A percentile compares a stretch with the other conserved stretches of the same genome.
phyloP scores from a whole-genome alignment of 2,797 vertebrate species.

The Pangasius krempfi region DNA sequence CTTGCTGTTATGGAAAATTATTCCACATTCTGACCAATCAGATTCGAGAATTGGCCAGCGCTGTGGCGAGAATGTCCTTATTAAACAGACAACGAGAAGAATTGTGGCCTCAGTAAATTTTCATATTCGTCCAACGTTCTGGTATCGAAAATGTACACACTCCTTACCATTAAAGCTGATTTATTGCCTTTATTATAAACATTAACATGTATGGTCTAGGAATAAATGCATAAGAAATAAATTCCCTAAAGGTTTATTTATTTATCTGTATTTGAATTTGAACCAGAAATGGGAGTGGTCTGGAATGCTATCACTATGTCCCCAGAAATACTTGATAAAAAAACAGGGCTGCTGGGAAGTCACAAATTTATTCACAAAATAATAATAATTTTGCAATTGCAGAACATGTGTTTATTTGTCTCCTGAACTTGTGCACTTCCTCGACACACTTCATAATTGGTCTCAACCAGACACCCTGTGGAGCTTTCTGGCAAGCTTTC shows the following conservation, averaged over 20 bases:
- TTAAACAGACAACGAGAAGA: not conserved
- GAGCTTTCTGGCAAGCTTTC: not conserved
- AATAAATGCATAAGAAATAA: constrained; percentile 1
- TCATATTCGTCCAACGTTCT: not conserved
- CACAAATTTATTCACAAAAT: not conserved
- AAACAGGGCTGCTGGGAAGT: not conserved
- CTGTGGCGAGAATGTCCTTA: not conserved
- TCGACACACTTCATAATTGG: not conserved
- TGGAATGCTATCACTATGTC: not conserved
- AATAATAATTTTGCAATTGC: not conserved
- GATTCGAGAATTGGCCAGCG: not conserved
- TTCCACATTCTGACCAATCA: not conserved
- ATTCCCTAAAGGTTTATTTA: not conserved
- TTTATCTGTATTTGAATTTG: not conserved
- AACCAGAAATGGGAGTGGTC: not conserved
- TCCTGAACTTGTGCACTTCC: not conserved
- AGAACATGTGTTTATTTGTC: not conserved
- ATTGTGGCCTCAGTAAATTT: not conserved
- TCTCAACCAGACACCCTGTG: not conserved
- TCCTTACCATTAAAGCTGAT: not conserved
- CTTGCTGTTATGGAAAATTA: not conserved
- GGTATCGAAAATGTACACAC: not conserved
- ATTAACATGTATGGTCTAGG: not conserved
- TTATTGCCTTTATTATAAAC: not conserved
- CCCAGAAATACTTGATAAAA: not conserved